Conservation (phyloP, 2,113 vertebrate species). For the Ctenodactylus gundi region DNA sequence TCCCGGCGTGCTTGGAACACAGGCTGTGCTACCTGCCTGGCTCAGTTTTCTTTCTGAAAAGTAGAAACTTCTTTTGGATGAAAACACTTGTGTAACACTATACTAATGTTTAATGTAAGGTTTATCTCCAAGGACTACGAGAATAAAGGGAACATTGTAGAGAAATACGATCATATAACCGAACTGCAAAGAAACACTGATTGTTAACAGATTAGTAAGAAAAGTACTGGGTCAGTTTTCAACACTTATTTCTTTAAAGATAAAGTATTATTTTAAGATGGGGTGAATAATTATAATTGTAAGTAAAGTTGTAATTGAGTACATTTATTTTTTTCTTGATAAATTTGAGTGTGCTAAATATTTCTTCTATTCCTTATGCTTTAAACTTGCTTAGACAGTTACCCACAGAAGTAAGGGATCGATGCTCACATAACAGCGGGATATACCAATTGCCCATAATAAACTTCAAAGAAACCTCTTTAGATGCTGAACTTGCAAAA, state of each 20-base stretch:
- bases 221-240: background rate
- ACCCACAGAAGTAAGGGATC: background rate
- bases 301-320: background rate
- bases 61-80: background rate
- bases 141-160: background rate
- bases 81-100: background rate
- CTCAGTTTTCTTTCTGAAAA: constrained; percentile 1
- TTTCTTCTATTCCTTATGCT: constrained; percentile 11
- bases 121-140: background rate
- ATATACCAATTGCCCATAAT: constrained; percentile 23
- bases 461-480: constrained; percentile 37
- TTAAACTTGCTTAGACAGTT: background rate
- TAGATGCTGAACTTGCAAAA: constrained; percentile 54
- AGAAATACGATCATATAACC: background rate
- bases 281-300: background rate
- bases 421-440: background rate
- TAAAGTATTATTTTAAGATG: constrained; percentile 11
- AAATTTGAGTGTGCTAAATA: background rate
- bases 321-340: constrained; percentile 20
- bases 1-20: too few species aligned
- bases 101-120: background rate
- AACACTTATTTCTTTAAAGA: constrained; percentile 30
- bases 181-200: constrained; percentile 1
- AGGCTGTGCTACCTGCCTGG: too few species aligned
- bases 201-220: background rate